A percentile compares a stretch with the other conserved stretches of the same genome.
These are phyloP conservation scores for Scrobipalpa atriplicella DNA, from an alignment of 2,888 invertebrate species.

Conservation along the genomic window DNA sequence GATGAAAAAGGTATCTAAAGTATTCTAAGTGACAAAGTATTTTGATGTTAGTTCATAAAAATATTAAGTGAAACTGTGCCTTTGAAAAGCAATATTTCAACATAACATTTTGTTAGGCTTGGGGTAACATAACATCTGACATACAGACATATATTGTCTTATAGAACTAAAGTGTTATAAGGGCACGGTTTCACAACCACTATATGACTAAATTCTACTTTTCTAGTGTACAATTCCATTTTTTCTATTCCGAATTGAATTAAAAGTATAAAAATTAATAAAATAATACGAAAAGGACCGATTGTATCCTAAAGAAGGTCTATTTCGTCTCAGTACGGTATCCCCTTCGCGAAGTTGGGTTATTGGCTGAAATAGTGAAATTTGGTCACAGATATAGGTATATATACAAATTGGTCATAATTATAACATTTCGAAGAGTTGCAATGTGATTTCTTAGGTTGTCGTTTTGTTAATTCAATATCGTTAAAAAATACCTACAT, in stretches of 20 bases:
- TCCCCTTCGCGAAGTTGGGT: conserved; percentile 52
- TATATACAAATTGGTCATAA: background rate
- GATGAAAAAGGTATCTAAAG: background rate
- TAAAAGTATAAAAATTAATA: background rate
- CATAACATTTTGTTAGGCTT: no score
- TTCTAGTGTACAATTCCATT: conserved; percentile 73
- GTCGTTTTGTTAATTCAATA: no score
- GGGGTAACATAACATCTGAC: no score
- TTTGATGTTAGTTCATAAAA: conserved; percentile 14
- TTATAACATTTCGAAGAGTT: background rate
- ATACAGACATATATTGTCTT: no score
- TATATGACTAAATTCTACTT: conserved; percentile 44
- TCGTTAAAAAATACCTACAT: no score
- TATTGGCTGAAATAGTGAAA: background rate
- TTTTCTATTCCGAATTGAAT: conserved; percentile 62
- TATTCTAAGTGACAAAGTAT: background rate
- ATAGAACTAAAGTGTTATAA: background rate
- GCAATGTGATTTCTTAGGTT: no score
- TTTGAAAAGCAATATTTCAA: background rate
- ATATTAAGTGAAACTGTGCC: background rate
- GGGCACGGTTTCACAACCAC: background rate
- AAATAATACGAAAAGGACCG: conserved; percentile 2
- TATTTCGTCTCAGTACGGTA: background rate
- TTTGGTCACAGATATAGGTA: background rate
- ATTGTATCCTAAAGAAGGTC: conserved; percentile 5